These are phyloP conservation scores for Dichetophora obliterata DNA, from an alignment of 2,888 invertebrate genomes.

Conservation along the genomic window DNA sequence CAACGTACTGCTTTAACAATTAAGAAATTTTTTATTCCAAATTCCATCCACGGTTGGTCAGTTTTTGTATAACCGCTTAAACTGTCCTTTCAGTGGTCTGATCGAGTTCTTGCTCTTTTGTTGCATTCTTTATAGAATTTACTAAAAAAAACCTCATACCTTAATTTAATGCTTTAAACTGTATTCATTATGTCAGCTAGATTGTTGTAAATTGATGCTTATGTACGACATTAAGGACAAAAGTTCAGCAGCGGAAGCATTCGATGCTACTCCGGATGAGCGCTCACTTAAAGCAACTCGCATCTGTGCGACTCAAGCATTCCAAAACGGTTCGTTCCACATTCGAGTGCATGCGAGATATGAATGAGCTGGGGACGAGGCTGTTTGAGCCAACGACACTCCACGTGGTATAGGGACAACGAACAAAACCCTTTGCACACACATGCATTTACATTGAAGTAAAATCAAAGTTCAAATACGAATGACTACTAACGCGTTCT, in stretches of 20 bases:
- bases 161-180: neutral
- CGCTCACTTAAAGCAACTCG: conserved; percentile 32
- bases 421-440: conserved; percentile 9
- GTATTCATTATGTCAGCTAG: neutral
- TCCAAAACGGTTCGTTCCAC: conserved; percentile 13
- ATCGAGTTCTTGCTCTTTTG: no score
- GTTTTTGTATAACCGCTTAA: no score
- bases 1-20: no score
- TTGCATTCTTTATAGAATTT: no score
- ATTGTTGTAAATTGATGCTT: conserved; percentile 8
- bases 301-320: conserved; percentile 6
- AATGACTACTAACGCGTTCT: neutral
- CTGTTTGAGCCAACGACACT: conserved; percentile 6
- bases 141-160: no score
- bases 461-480: conserved; percentile 8
- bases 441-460: conserved; percentile 10
- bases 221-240: neutral
- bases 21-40: no score
- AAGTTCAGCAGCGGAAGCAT: conserved; percentile 12
- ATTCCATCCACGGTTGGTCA: no score
- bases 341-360: neutral
- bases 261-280: conserved; percentile 32
- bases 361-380: neutral
- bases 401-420: neutral
- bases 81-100: no score